Evolutionary conservation across 2,888 invertebrate genomes (phyloP).

Genomic region (Noctua pronuba): DNA sequence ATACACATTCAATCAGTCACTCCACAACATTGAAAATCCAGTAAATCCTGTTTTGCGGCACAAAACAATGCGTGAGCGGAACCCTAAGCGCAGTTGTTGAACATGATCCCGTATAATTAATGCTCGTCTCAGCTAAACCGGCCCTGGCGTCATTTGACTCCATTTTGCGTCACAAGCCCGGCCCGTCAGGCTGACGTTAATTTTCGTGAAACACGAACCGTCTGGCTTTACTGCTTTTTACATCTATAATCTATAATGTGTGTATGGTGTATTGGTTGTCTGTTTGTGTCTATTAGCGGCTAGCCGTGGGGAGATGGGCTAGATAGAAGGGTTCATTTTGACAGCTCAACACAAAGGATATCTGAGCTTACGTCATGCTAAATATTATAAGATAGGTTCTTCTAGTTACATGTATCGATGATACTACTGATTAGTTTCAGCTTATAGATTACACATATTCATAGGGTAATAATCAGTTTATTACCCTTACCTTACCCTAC

Average conservation of each 20-base stretch:
- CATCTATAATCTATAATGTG: conserved; percentile 67
- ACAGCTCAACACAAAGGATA: conserved; percentile 40
- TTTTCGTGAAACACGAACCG: conserved; percentile 85
- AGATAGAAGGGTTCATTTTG: conserved; percentile 45
- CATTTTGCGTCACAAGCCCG: conserved; percentile 73
- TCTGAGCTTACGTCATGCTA: conserved; percentile 3
- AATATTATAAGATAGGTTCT: neutral
- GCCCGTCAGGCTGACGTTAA: conserved; percentile 80
- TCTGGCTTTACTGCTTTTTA: conserved; percentile 75
- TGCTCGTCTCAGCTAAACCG: conserved; percentile 81
- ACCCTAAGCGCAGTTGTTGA: conserved; percentile 72
- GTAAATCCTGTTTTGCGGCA: conserved; percentile 63
- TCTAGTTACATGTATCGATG: neutral
- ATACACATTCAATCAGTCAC: conserved; percentile 36
- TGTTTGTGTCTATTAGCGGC: conserved; percentile 29
- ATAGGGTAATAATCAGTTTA: neutral
- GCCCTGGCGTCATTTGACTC: conserved; percentile 76
- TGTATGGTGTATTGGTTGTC: conserved; percentile 42
- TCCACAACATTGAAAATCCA: conserved; percentile 47
- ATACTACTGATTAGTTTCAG: neutral
- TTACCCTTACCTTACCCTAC: too few species aligned
- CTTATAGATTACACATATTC: neutral
- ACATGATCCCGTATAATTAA: conserved; percentile 85
- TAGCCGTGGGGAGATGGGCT: conserved; percentile 24
- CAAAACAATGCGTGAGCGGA: conserved; percentile 66